Evolutionary conservation across 2,797 vertebrate genomes (phyloP), one percentile per base, ranked within the genome.

Genomic region (Anguilla megastoma): DNA sequence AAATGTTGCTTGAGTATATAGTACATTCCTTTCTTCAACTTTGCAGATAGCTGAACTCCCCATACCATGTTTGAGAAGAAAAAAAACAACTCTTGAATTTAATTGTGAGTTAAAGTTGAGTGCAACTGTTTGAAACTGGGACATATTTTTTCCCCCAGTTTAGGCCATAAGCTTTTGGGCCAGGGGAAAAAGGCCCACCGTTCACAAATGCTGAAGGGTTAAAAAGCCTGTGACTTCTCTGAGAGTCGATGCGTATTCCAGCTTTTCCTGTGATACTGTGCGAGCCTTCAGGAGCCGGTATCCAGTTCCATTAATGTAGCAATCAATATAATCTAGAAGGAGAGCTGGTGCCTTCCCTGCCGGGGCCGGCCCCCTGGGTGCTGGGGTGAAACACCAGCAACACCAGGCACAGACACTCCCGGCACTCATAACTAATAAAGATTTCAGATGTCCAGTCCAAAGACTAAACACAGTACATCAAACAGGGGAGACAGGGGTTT

Each of bases 371-470:
- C 21, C 86, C 69, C 71, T 30, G 58, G 48, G 21, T 50, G 71
- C 71, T 63, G 33, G 85, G 85, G 85, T 12, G 27, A 6, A 84
- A 48, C 90, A 41, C 90, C 91, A 71, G 58, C n/a, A 16, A 83
- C 86, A 58, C 88, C 86, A 87, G 86, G 90, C 90, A 91, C 88
- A 88, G 66, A 83, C 85, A 85, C 88, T 9, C 89, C 86, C 56
- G 60, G 86, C 86, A 66, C 33, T 74, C 36, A 41, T 36, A 7
- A 87, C 88, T 95, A 94, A 96, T 96, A 95, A 95, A 95, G 93
- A 94, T 95, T 95, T 95, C 95, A 96, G 95, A 96, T 96, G 95
- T 94, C 91, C 88, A 30, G 83, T 93, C 88, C 88, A 84, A 85
- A 50, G 85, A 90, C 85, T 84, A 82, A 50, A 82, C 41, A 82